Evolutionary conservation across 2,113 vertebrate genomes (phyloP), one percentile per base, ranked within the genome.

Genomic region (Cyprinodon tularosa): DNA sequence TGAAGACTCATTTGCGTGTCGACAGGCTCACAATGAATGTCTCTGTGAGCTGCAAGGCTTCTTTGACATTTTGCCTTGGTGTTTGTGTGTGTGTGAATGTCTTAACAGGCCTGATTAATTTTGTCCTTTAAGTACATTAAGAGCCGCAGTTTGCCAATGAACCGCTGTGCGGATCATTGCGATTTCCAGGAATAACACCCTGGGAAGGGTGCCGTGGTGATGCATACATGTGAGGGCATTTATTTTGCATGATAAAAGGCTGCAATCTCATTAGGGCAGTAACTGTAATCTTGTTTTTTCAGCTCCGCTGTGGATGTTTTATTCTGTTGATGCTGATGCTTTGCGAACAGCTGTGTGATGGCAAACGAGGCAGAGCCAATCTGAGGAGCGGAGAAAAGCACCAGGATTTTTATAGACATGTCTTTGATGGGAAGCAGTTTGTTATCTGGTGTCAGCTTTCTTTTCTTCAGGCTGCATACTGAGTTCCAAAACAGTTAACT

Each of bases 121-220:
- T 74, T 83, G 84, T 81, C 80, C 69, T 74, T 76, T 82, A 80
- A 88, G 88, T 81, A 76, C 75, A 88, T 69, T 63, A 74, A 86
- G 39, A 40, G 69, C 45, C 62, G 42, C 66, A 36, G 68, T 79
- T 73, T 77, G 40, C 72, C 74, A 70, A 65, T 22, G 53, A 10
- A 77, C 48, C 64, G 38, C 67, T 76, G 62, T 7, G 4, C 64
- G 38, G 62, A 70, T 82, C 75, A 29, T 50, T 77, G 75, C 22
- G 60, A 74, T 66, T 73, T 60, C 68, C 61, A 0, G 63, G 47
- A 14, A 67, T 62, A 42, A 45, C 39, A 61, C 61, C 45, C 14
- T 12, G 36, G 13, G 2, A 47, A 29, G 10, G 38, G n/a, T 66
- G 74, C 3, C 29, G 64, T 64, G 71, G 36, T 22, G 42, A 48